A percentile compares a stretch with the other conserved stretches of the same genome.
Conservation (phyloP, 2,888 invertebrate genomes). For the Chaetogeoica ovagalla region DNA sequence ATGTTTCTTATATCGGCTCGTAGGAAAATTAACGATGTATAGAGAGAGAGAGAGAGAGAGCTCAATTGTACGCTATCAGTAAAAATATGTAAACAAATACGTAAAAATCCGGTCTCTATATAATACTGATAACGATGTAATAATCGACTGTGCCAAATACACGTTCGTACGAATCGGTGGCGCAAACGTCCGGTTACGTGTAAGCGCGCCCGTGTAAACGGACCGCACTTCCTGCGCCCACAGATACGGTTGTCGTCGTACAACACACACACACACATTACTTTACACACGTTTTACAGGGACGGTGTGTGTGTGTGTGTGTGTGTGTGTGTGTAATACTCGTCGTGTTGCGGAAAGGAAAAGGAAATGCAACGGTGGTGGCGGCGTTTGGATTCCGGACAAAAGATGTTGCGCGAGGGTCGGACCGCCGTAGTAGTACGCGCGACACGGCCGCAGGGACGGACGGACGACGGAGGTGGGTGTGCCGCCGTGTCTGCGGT, state of each 20-base stretch:
- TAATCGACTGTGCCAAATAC: not conserved
- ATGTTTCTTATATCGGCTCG: no score
- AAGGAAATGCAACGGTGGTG: slow-evolving; percentile 48
- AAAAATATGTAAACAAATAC: no score
- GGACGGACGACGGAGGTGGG: slow-evolving; percentile 3
- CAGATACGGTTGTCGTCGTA: not conserved
- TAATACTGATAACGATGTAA: no score
- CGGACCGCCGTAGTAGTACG: not conserved
- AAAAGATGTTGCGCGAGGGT: slow-evolving; percentile 44
- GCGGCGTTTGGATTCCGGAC: slow-evolving; percentile 45
- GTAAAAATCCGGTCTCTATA: no score
- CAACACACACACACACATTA: no score
- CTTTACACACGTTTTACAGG: not conserved
- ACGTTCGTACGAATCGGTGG: not conserved
- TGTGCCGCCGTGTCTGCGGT: slow-evolving; percentile 50
- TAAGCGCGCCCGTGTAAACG: not conserved
- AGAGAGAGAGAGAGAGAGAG: no score
- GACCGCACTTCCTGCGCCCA: slow-evolving; percentile 20
- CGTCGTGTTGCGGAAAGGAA: slow-evolving; percentile 18
- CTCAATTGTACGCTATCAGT: no score
- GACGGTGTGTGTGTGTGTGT: not conserved
- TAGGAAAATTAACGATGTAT: no score
- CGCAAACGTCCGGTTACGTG: slow-evolving; percentile 22
- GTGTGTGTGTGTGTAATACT: not conserved
- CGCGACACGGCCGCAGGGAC: not conserved